Conservation (phyloP, 2,888 invertebrate species). For the Trachelus stipa region DNA sequence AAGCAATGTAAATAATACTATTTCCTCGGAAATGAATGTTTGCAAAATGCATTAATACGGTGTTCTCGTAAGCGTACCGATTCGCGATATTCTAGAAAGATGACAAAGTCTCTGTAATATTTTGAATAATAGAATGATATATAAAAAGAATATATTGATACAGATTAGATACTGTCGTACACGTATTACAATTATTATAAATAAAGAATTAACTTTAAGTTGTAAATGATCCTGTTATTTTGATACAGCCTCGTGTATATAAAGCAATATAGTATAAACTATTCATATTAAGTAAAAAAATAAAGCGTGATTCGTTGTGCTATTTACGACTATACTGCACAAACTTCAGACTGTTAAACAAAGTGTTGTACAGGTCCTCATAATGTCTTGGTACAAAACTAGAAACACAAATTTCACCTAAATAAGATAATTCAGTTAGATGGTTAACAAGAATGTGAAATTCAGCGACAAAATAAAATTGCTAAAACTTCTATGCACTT, state of each 20-base stretch:
- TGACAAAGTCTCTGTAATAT: slow-evolving; percentile 6
- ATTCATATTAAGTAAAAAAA: background rate
- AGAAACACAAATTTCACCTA: background rate
- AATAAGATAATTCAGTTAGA: background rate
- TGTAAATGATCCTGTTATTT: slow-evolving; percentile 33
- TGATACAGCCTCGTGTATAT: slow-evolving; percentile 32
- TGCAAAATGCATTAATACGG: background rate
- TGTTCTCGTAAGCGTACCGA: background rate
- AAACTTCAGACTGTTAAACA: background rate
- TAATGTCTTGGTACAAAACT: no score
- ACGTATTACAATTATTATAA: slow-evolving; percentile 14
- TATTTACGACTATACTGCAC: background rate
- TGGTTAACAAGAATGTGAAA: no score
- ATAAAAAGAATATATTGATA: background rate
- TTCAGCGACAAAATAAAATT: background rate
- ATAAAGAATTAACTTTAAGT: slow-evolving; percentile 24
- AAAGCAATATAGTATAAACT: background rate
- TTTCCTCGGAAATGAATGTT: background rate
- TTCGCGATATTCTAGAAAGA: background rate
- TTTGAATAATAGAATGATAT: slow-evolving; percentile 3
- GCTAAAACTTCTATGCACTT: background rate
- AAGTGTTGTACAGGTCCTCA: no score
- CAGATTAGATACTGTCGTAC: background rate
- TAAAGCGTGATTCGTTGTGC: background rate
- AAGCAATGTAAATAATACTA: background rate